Percentiles rank a stretch among this genome's conserved stretches.
phyloP scores from a whole-genome alignment of 2,797 vertebrate species.

The Phaenicophaeus curvirostris region DNA sequence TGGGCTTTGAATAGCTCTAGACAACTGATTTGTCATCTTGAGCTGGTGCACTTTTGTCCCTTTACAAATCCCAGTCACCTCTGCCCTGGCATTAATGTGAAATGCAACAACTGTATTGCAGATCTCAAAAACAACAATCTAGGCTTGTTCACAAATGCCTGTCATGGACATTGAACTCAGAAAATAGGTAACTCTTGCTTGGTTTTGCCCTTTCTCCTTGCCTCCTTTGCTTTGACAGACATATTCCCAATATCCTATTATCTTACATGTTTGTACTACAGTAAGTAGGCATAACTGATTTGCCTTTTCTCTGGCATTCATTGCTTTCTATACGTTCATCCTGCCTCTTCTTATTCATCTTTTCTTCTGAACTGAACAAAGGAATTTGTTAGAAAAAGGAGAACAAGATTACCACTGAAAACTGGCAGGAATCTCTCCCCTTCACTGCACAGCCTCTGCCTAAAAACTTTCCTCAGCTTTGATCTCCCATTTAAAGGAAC shows the following conservation, averaged over 20 bases:
- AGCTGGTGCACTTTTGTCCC: not conserved
- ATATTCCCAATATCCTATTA: slow-evolving; percentile 38
- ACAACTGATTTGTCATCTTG: not conserved
- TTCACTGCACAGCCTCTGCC: not conserved
- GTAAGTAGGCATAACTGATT: slow-evolving; percentile 35
- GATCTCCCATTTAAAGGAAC: not conserved
- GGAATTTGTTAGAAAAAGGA: not conserved
- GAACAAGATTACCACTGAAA: slow-evolving; percentile 10
- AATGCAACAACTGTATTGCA: not conserved
- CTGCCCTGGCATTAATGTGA: not conserved
- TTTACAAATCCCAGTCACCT: slow-evolving; percentile 26
- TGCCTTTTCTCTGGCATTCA: not conserved
- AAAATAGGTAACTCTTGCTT: not conserved
- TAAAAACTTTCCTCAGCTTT: not conserved
- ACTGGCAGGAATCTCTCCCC: not conserved
- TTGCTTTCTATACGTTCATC: not conserved
- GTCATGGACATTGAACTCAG: slow-evolving; percentile 5
- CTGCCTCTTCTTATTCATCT: not conserved
- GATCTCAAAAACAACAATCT: not conserved
- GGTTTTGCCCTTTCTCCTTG: slow-evolving; percentile 3
- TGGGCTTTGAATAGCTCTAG: not conserved
- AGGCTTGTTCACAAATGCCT: not conserved
- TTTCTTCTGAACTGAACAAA: slow-evolving; percentile 30
- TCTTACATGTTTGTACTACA: slow-evolving; percentile 24
- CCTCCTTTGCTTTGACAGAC: slow-evolving; percentile 38